These are phyloP conservation scores for Hippopotamus amphibius DNA, from an alignment of 2,113 vertebrate species.

Conservation along the genomic window DNA sequence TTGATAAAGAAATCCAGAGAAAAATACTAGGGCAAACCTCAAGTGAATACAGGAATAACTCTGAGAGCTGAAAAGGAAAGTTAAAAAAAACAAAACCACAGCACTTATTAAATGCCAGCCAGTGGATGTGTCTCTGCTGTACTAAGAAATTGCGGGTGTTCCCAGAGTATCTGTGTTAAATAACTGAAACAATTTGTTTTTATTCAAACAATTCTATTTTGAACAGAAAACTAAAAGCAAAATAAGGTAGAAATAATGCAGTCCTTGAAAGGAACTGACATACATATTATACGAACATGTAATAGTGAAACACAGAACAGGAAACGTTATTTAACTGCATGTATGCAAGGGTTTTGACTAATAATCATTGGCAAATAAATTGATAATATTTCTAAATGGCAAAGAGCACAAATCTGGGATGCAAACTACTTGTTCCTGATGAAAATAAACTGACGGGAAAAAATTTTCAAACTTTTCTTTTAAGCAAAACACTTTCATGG, in stretches of 20 bases:
- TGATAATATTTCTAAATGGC: slow-evolving; percentile 7
- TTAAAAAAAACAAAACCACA: neutral
- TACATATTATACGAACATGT: neutral
- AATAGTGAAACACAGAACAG: neutral
- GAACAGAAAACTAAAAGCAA: slow-evolving; percentile 31
- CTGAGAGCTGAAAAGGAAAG: slow-evolving; percentile 66
- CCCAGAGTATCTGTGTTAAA: slow-evolving; percentile 37
- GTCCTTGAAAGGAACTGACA: neutral
- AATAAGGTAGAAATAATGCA: neutral
- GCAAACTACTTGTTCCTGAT: neutral
- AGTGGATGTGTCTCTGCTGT: neutral
- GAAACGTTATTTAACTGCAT: neutral
- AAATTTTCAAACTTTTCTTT: neutral
- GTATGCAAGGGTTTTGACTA: neutral
- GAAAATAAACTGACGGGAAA: slow-evolving; percentile 9
- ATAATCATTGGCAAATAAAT: neutral
- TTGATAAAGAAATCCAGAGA: slow-evolving; percentile 70
- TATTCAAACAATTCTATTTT: slow-evolving; percentile 25
- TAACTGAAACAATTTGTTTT: slow-evolving; percentile 44
- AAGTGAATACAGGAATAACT: slow-evolving; percentile 74
- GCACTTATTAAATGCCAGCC: slow-evolving; percentile 50
- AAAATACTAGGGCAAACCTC: slow-evolving; percentile 75
- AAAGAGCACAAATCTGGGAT: neutral
- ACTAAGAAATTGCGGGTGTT: slow-evolving; percentile 45
- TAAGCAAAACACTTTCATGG: neutral